phyloP scores from a whole-genome alignment of 2,888 invertebrate genomes.

The Rhyacophila evoluta region DNA sequence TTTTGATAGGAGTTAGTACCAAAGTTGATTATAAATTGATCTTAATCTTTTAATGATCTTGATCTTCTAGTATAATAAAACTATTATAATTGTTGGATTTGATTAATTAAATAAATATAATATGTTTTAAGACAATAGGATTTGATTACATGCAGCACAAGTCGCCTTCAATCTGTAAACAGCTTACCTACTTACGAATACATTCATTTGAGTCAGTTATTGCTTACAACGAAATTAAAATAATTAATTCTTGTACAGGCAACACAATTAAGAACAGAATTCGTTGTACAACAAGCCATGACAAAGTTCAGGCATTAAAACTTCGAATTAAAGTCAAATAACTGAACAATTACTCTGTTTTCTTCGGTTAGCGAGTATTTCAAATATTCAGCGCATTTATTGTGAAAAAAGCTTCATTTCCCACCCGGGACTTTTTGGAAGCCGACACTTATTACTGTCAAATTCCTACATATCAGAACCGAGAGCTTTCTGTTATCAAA shows the following conservation, averaged over 20 bases:
- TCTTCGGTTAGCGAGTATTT: neutral
- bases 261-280: neutral
- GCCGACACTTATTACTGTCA: neutral
- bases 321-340: neutral
- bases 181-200: too few relatives aligned
- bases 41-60: too few relatives aligned
- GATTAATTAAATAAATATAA: too few relatives aligned
- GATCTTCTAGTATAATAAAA: too few relatives aligned
- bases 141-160: too few relatives aligned
- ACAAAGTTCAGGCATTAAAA: slow-evolving; percentile 10
- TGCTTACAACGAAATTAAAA: neutral
- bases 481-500: neutral
- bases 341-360: neutral
- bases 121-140: too few relatives aligned
- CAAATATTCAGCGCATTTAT: neutral
- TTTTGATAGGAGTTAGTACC: too few relatives aligned
- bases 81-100: too few relatives aligned
- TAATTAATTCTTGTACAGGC: neutral
- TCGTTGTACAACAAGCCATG: neutral
- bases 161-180: too few relatives aligned
- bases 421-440: neutral
- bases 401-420: neutral
- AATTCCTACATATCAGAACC: neutral
- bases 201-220: neutral
- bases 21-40: too few relatives aligned